Conservation (phyloP, 2,888 invertebrate species). For the Agonopterix alstromeriana region DNA sequence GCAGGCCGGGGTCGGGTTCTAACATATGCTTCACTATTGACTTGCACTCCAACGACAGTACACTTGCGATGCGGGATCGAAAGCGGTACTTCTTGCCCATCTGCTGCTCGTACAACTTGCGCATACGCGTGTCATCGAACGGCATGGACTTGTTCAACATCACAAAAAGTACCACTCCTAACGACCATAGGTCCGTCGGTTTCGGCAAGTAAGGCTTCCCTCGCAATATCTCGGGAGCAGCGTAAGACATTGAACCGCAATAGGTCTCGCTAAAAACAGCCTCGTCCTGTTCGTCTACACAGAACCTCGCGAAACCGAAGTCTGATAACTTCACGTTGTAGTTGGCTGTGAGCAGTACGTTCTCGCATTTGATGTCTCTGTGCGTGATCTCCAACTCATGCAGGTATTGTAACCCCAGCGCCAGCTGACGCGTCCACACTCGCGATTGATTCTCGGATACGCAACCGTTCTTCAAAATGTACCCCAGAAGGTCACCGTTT, state of each 20-base stretch:
- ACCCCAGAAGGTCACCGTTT: slow-evolving; percentile 86
- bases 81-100: slow-evolving; percentile 79
- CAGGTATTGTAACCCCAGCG: slow-evolving; percentile 82
- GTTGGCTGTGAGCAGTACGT: slow-evolving; percentile 82
- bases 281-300: slow-evolving; percentile 48
- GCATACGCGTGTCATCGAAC: slow-evolving; percentile 86
- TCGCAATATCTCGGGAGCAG: slow-evolving; percentile 89
- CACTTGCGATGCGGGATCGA: slow-evolving; percentile 77
- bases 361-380: slow-evolving; percentile 90
- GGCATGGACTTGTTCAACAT: slow-evolving; percentile 91
- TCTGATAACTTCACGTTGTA: slow-evolving; percentile 88
- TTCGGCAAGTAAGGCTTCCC: slow-evolving; percentile 85
- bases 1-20: slow-evolving; percentile 80
- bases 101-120: slow-evolving; percentile 80
- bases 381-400: slow-evolving; percentile 86
- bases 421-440: slow-evolving; percentile 84
- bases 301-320: slow-evolving; percentile 84
- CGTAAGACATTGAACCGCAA: slow-evolving; percentile 92
- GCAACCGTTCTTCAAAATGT: slow-evolving; percentile 81
- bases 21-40: slow-evolving; percentile 78
- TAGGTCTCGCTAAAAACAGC: slow-evolving; percentile 84
- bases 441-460: slow-evolving; percentile 82
- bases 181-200: slow-evolving; percentile 87
- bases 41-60: slow-evolving; percentile 78
- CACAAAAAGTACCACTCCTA: slow-evolving; percentile 87